phyloP scores from a whole-genome alignment of 2,113 vertebrate species.

The Lagenorhynchus albirostris region DNA sequence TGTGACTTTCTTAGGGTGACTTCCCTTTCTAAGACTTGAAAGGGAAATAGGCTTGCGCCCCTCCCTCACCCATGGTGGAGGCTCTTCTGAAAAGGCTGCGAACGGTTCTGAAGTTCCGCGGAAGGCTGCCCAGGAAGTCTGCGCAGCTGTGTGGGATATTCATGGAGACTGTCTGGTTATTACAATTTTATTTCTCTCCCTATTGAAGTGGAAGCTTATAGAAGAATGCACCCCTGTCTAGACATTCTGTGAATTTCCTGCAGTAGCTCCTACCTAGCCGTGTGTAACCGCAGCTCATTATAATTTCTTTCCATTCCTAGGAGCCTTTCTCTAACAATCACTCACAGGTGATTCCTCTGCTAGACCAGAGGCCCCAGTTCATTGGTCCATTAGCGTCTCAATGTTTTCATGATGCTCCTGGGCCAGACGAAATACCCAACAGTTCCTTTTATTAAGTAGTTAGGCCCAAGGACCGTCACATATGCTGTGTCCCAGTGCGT shows the following conservation, averaged over 20 bases:
- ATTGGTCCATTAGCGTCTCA: background rate
- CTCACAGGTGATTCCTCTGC: too few species aligned
- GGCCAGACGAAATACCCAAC: too few species aligned
- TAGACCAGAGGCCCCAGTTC: background rate
- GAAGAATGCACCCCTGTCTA: background rate
- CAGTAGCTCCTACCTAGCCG: too few species aligned
- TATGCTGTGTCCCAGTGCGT: too few species aligned
- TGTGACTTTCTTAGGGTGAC: background rate
- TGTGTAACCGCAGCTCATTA: too few species aligned
- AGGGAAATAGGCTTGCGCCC: too few species aligned
- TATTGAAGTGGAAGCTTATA: accelerated
- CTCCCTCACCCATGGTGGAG: background rate
- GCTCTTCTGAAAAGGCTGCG: background rate
- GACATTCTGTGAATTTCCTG: background rate
- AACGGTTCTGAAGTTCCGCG: background rate
- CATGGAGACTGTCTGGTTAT: background rate
- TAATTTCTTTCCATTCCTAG: background rate
- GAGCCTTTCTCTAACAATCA: too few species aligned
- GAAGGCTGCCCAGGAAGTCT: accelerated
- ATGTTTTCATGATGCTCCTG: accelerated
- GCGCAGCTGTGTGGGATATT: background rate
- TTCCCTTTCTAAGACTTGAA: background rate
- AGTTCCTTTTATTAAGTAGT: too few species aligned
- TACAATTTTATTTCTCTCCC: background rate
- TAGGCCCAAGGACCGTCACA: too few species aligned